Evolutionary conservation across 2,888 invertebrate genomes (phyloP).

Genomic region (Pollenia griseotomentosa): DNA sequence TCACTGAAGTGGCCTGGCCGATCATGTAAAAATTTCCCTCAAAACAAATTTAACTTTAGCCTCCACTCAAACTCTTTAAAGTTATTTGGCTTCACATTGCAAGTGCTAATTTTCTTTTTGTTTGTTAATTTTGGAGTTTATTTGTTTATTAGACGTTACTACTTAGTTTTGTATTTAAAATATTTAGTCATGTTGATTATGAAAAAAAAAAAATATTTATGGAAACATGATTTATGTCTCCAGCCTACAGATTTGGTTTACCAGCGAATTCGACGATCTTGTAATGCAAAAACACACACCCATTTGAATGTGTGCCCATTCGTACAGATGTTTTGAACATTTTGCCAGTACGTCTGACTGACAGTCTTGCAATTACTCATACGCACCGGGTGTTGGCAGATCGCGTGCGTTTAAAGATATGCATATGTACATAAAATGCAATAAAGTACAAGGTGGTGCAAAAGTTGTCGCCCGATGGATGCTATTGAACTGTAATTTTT

Average conservation of each 20-base stretch:
- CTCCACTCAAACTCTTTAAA: background rate
- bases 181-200: conserved; percentile 72
- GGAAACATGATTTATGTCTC: conserved; percentile 74
- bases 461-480: too few species aligned
- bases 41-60: too few species aligned
- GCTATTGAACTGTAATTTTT: too few species aligned
- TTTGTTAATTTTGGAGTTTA: conserved; percentile 75
- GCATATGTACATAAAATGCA: too few species aligned
- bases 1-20: too few species aligned
- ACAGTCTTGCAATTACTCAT: conserved; percentile 42
- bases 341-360: conserved; percentile 5
- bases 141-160: conserved; percentile 81
- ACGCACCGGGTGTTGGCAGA: conserved; percentile 65
- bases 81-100: conserved; percentile 41
- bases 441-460: too few species aligned
- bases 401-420: conserved; percentile 58
- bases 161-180: conserved; percentile 41
- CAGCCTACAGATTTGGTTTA: conserved; percentile 69
- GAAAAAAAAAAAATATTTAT: conserved; percentile 73
- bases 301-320: background rate
- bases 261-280: conserved; percentile 51
- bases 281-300: conserved; percentile 12
- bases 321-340: background rate
- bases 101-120: conserved; percentile 41
- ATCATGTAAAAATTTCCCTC: too few species aligned